These are phyloP conservation scores for Embidobia sp. DNA, from an alignment of 2,888 invertebrate genomes.

Conservation along the genomic window DNA sequence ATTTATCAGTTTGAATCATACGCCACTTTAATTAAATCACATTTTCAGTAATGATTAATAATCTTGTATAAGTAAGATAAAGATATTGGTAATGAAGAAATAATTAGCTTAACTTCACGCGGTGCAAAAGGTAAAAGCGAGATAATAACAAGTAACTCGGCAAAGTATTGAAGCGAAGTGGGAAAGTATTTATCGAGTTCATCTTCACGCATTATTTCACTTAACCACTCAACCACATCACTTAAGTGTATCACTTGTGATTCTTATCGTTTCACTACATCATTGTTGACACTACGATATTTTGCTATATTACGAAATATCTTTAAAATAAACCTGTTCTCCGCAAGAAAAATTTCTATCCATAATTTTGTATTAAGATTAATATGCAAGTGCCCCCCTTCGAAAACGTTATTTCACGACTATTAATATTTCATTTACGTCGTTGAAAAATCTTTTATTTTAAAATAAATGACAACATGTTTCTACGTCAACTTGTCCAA, in stretches of 20 bases:
- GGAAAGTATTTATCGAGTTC: constrained; percentile 25
- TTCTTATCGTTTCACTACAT: constrained; percentile 25
- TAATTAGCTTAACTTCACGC: constrained; percentile 11
- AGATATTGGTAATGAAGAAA: constrained; percentile 2
- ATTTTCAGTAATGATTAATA: constrained; percentile 2
- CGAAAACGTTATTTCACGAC: too few relatives aligned
- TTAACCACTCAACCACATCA: constrained; percentile 33
- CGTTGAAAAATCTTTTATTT: too few relatives aligned
- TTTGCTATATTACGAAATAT: background rate
- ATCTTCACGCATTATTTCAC: constrained; percentile 44
- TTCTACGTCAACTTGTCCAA: too few relatives aligned
- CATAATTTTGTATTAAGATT: too few relatives aligned
- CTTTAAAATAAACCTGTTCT: background rate
- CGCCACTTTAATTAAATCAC: constrained; percentile 12
- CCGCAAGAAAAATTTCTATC: too few relatives aligned
- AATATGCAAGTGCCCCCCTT: too few relatives aligned
- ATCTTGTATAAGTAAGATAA: background rate
- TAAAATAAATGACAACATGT: too few relatives aligned
- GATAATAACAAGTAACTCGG: constrained; percentile 1
- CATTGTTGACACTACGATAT: background rate
- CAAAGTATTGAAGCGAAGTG: constrained; percentile 7
- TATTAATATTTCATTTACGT: too few relatives aligned
- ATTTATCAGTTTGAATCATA: background rate
- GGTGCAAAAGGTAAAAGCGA: constrained; percentile 9
- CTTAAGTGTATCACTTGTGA: constrained; percentile 13